Evolutionary conservation across 2,113 vertebrate species (phyloP), one percentile per base, ranked within the genome.

Genomic region (Reinhardtius hippoglossoides): DNA sequence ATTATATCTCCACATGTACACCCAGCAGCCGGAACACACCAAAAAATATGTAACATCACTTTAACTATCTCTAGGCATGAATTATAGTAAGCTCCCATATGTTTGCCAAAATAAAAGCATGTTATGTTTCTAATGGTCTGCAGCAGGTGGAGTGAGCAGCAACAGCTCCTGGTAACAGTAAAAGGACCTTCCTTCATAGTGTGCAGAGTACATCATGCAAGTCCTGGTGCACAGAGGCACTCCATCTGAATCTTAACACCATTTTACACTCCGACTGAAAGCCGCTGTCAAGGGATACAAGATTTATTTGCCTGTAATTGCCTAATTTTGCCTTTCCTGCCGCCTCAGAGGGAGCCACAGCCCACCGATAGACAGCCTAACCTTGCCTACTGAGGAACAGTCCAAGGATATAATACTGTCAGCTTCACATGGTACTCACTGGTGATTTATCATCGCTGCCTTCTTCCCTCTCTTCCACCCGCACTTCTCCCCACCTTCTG

Each of bases 261-360:
- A 89, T 88, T 91, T 91, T 88, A 82, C 75, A 87, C 84, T 85
- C 81, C 69, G 80, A 80, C 81, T 92, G 88, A 92, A 88, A 89
- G 90, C 90, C 80, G 70, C 90, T 89, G 89, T 91, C 86, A 86
- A 63, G 83, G 84, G 82, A 85, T 86, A 88, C 78, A 87, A 92
- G 85, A 92, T 94, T 94, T 94, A 94, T 93, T 93, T 91, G 82
- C 74, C 86, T 87, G 79, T 91, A 94, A 94, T 93, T 93, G 85
- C 81, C 90, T 90, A 93, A 92, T 91, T 92, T 90, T 90, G 72
- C 87, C 82, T 89, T 89, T 91, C 85, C 89, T 90, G 76, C 67
- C 80, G 83, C 74, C 83, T 75, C 86, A 56, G 78, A 80, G 83
- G 85, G 87, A 91, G 75, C 81, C 40, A 56, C 82, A 84, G 81